Base-by-base conservation (phyloP, 2,113 vertebrate genomes). In the Triplophysa tibetana region DNA sequence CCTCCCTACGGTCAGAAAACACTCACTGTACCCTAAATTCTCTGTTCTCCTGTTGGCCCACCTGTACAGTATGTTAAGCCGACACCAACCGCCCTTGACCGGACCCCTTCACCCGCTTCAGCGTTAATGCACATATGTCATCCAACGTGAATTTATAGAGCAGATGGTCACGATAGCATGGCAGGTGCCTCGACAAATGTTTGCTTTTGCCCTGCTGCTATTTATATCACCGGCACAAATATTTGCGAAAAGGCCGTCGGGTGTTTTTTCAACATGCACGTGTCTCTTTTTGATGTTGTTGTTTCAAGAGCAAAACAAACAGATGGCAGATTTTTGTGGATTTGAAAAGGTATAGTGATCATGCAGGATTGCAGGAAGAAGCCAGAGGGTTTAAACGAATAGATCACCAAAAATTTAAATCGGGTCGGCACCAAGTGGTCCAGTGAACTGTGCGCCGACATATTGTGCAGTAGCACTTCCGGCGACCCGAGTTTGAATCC, bases 111-210 rank as follows among this genome's bases (percentile, higher is more conserved):
- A 69, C 77, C 82, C 78, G 41, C 83, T 90, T 90, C 82, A 87
- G 89, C 84, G 91, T 91, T 83, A 89, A 89, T 89, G 88, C 89
- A 89, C 90, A 91, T 90, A 92, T 90, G 89, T 91, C 89, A 89
- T 84, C 86, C 86, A 86, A 88, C 86, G 86, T 90, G 89, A 90
- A 89, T 85, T 84, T 84, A 88, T 88, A 84, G 88, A 90, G 84
- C 92, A 94, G 92, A 94, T 94, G 92, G 92, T 87, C 88, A 76
- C 78, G 70, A 86, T 87, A 85, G 80, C 84, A 85, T 86, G 89
- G 88, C 91, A 92, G 91, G 91, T 91, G 91, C 91, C 90, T 90
- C 87, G 45, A 86, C 92, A 92, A 92, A 93, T 93, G 92, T 94
- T 93, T 94, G 88, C 83, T 8, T 87, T 90, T 80, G 78, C 87